A percentile compares a stretch with the other conserved stretches of the same genome.
Evolutionary conservation across 2,888 invertebrate genomes (phyloP).

Genomic region (Pheosia tremula): DNA sequence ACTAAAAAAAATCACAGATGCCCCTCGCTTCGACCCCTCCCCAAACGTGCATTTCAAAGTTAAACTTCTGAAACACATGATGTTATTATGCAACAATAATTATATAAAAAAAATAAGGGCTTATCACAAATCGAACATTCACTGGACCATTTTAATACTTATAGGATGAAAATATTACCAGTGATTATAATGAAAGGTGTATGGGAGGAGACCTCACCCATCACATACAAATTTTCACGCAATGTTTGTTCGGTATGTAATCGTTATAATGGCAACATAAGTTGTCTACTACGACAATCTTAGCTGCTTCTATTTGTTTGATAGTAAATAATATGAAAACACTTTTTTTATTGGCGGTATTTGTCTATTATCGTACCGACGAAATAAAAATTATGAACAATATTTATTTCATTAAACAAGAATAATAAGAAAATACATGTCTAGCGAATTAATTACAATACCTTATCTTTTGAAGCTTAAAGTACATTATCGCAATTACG

Average conservation of each 20-base stretch:
- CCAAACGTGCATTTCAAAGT: slow-evolving; percentile 22
- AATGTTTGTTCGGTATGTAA: too few species aligned
- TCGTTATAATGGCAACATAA: too few species aligned
- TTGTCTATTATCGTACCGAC: not conserved
- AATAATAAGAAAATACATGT: not conserved
- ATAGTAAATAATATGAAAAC: not conserved
- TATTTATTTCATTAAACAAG: not conserved
- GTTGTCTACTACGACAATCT: not conserved
- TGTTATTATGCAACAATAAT: too few species aligned
- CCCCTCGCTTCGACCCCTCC: slow-evolving; percentile 13
- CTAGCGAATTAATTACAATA: not conserved
- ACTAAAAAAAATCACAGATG: slow-evolving; percentile 36
- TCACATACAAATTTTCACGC: too few species aligned
- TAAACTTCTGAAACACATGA: slow-evolving; percentile 19
- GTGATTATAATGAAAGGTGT: too few species aligned
- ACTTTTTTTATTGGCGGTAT: not conserved
- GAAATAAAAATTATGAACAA: not conserved
- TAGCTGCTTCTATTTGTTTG: not conserved
- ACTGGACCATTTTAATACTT: too few species aligned
- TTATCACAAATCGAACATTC: too few species aligned
- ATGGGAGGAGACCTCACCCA: too few species aligned
- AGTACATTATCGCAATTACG: not conserved
- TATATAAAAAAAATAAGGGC: too few species aligned
- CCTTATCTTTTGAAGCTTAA: not conserved
- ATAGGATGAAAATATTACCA: too few species aligned